Conservation (phyloP, 2,113 vertebrate genomes). For the Petaurus breviceps region DNA sequence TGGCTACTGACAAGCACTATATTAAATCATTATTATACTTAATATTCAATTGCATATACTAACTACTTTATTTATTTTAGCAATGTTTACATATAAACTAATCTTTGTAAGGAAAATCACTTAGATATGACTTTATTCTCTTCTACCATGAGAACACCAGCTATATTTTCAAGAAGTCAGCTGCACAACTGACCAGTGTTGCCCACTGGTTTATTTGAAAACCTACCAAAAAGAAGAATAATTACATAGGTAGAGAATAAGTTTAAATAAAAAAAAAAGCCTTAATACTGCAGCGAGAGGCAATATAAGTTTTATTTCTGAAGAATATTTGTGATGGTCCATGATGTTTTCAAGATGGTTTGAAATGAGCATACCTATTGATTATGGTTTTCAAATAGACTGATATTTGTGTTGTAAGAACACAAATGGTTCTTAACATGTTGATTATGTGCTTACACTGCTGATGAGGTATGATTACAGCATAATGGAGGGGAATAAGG, state of each 20-base stretch:
- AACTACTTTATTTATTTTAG: not conserved
- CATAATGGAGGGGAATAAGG: not conserved
- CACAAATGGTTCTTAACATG: not conserved
- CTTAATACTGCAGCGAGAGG: not conserved
- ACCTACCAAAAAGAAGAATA: not conserved
- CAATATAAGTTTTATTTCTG: not conserved
- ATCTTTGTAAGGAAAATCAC: not conserved
- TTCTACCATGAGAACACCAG: not conserved
- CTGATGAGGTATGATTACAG: not conserved
- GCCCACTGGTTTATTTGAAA: not conserved
- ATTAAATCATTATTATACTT: not conserved
- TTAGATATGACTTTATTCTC: not conserved
- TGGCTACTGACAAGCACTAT: not conserved
- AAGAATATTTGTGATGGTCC: not conserved
- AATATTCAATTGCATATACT: not conserved
- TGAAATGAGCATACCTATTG: not conserved
- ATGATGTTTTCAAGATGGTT: not conserved
- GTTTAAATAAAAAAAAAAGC: not conserved
- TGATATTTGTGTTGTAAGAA: not conserved
- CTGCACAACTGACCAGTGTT: not conserved
- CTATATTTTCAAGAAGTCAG: not conserved
- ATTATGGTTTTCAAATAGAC: not conserved
- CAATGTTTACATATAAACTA: not conserved
- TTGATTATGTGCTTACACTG: not conserved
- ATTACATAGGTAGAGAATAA: not conserved